These are phyloP conservation scores for Passer montanus DNA, from an alignment of 2,113 vertebrate genomes.

Conservation along the genomic window DNA sequence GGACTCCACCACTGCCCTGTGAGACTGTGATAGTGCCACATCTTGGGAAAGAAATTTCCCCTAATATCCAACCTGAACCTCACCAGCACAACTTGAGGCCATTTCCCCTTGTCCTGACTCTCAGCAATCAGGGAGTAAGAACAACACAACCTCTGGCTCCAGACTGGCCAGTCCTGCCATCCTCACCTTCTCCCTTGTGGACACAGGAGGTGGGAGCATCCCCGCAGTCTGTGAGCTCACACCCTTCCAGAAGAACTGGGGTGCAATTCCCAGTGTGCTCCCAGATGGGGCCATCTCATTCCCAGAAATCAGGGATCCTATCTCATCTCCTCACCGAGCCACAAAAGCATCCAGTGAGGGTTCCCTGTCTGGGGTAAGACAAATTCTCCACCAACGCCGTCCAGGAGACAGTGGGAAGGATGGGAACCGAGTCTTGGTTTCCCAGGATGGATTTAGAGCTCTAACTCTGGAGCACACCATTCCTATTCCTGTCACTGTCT, in stretches of 20 bases:
- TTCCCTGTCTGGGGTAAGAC: not conserved
- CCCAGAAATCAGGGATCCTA: not conserved
- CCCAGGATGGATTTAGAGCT: not conserved
- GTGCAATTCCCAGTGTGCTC: fast-evolving
- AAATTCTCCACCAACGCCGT: not conserved
- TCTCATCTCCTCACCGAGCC: not conserved
- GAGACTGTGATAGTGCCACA: not conserved
- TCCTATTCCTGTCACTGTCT: not conserved
- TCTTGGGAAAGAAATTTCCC: not conserved
- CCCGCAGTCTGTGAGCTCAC: fast-evolving
- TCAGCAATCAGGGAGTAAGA: not conserved
- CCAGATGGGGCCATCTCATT: not conserved
- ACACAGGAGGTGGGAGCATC: not conserved
- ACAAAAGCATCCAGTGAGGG: not conserved
- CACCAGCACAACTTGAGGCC: not conserved
- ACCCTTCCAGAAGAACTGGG: not conserved
- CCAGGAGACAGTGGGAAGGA: not conserved
- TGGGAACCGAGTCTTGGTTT: not conserved
- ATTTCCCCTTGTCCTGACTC: not conserved
- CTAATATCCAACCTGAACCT: not conserved
- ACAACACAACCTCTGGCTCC: fast-evolving
- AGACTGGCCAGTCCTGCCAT: not conserved
- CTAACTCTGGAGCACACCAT: not conserved
- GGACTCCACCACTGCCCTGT: not conserved
- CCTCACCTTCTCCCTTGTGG: not conserved